Percentiles rank a stretch among this genome's conserved stretches.
These are phyloP conservation scores for Apaloderma vittatum DNA, from an alignment of 2,113 vertebrate species.

Conservation along the genomic window DNA sequence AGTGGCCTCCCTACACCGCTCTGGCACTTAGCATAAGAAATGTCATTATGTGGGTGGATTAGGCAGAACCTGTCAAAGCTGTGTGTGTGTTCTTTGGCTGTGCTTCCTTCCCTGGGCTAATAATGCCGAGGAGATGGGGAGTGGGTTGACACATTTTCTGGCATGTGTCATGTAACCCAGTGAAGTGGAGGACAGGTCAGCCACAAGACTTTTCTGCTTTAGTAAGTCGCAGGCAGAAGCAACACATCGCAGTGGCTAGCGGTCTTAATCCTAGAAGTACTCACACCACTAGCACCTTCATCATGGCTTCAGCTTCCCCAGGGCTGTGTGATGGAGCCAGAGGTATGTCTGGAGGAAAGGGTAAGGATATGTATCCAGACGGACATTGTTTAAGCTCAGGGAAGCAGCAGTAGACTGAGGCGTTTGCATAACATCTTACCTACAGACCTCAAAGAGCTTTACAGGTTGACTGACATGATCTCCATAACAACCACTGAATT, in stretches of 20 bases:
- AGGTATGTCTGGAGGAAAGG: not conserved
- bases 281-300: not conserved
- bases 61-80: slow-evolving; percentile 74
- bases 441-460: not conserved
- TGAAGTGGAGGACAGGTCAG: slow-evolving; percentile 50
- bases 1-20: slow-evolving; percentile 52
- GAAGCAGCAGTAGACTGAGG: not conserved
- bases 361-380: not conserved
- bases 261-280: not conserved
- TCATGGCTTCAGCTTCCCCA: not conserved
- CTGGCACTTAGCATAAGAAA: slow-evolving; percentile 70
- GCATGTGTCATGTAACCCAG: slow-evolving; percentile 55
- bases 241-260: not conserved
- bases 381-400: not conserved
- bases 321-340: not conserved
- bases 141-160: slow-evolving; percentile 66
- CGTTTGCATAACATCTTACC: not conserved
- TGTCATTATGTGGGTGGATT: slow-evolving; percentile 66
- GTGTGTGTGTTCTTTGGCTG: slow-evolving; percentile 45
- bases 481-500: not conserved
- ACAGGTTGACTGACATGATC: not conserved
- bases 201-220: slow-evolving; percentile 59
- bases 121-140: slow-evolving; percentile 43
- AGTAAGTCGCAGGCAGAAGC: slow-evolving; percentile 6
- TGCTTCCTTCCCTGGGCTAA: slow-evolving; percentile 55